Evolutionary conservation across 92 coral and sea anemone genomes (phyloP).

Genomic region (Actinostola sp.): DNA sequence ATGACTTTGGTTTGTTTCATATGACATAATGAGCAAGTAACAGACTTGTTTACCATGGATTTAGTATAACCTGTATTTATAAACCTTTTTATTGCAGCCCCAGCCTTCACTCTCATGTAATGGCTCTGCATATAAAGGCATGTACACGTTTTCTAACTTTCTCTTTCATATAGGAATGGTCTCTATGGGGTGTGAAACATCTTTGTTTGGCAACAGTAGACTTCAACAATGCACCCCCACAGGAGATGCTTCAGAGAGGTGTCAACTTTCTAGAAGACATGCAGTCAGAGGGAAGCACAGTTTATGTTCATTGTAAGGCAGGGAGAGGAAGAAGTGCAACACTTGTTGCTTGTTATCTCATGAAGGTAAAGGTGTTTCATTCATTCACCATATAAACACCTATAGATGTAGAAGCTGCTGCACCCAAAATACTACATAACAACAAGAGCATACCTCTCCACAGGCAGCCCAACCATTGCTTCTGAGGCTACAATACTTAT

Average conservation of each 20-base stretch:
- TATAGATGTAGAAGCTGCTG: too few relatives aligned
- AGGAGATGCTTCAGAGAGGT: conserved; percentile 72
- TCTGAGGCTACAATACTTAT: too few relatives aligned
- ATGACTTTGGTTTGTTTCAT: neutral
- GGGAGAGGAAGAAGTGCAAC: conserved; percentile 95
- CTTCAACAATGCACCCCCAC: conserved; percentile 90
- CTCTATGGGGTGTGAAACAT: conserved; percentile 75
- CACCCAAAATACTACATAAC: too few relatives aligned
- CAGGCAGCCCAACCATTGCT: too few relatives aligned
- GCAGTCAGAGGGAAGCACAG: conserved; percentile 51
- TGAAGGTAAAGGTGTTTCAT: conserved; percentile 63
- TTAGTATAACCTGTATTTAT: too few relatives aligned
- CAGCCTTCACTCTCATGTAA: too few relatives aligned
- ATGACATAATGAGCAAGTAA: too few relatives aligned
- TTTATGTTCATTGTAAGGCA: conserved; percentile 98
- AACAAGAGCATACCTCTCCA: too few relatives aligned
- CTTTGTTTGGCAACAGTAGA: conserved; percentile 86
- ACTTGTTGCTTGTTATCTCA: conserved; percentile 92
- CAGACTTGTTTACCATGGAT: too few relatives aligned
- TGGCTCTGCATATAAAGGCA: too few relatives aligned
- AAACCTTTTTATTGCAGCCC: too few relatives aligned
- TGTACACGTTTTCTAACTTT: neutral
- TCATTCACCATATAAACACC: too few relatives aligned
- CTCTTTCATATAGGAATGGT: conserved; percentile 72
- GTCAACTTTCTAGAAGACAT: conserved; percentile 83